phyloP scores from a whole-genome alignment of 2,888 invertebrate species.

The Tetrapedia diversipes region DNA sequence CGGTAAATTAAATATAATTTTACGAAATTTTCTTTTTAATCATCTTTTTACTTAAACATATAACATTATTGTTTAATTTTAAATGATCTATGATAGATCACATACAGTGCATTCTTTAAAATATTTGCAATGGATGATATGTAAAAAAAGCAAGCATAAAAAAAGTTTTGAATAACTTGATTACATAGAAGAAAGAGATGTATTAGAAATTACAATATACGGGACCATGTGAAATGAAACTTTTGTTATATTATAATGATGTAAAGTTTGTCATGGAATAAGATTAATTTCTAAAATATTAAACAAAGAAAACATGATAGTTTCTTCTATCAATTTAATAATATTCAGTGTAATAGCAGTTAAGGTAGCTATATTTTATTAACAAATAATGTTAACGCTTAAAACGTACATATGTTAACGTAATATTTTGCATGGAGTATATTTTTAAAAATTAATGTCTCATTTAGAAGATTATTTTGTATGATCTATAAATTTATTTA shows the following conservation, averaged over 20 bases:
- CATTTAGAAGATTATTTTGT: constrained; percentile 35
- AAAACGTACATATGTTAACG: constrained; percentile 16
- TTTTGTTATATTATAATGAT: constrained; percentile 27
- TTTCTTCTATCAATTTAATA: constrained; percentile 25
- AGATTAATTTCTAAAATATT: constrained; percentile 13
- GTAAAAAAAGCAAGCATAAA: constrained; percentile 27
- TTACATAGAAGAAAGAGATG: background rate
- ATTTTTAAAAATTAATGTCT: constrained; percentile 25
- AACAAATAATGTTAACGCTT: constrained; percentile 18
- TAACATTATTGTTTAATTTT: constrained; percentile 18
- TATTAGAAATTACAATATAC: constrained; percentile 24
- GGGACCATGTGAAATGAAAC: constrained; percentile 45
- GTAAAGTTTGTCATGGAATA: constrained; percentile 2
- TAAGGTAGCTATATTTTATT: constrained; percentile 38
- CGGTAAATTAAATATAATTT: constrained; percentile 47
- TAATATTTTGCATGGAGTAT: constrained; percentile 19
- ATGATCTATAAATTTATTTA: constrained; percentile 44
- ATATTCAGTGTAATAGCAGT: constrained; percentile 10
- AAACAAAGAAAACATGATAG: background rate
- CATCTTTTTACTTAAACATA: constrained; percentile 10
- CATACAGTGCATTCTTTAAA: constrained; percentile 15
- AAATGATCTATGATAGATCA: constrained; percentile 7
- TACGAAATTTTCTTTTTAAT: constrained; percentile 15
- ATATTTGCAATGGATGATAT: constrained; percentile 17
- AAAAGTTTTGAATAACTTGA: constrained; percentile 18